These are phyloP conservation scores for Eurosta solidaginis DNA, from an alignment of 1,140 invertebrate genomes.

Conservation along the genomic window DNA sequence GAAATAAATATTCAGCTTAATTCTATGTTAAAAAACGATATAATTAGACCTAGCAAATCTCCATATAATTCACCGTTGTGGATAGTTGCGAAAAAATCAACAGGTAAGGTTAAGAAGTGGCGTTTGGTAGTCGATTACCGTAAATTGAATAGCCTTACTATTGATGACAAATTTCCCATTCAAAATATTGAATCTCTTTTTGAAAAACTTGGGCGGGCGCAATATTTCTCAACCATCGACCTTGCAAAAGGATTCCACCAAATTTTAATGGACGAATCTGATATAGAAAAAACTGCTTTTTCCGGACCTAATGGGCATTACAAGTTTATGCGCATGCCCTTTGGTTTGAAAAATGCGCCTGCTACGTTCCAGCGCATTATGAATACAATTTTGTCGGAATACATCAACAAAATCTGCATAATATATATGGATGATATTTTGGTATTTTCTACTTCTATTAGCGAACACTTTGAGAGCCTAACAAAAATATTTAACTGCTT, in stretches of 20 bases:
- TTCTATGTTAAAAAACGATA: constrained; percentile 57
- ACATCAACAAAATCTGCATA: no score
- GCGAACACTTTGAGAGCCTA: no score
- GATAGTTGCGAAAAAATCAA: constrained; percentile 56
- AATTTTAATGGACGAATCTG: constrained; percentile 36
- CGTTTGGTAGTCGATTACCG: constrained; percentile 57
- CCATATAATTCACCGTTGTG: constrained; percentile 54
- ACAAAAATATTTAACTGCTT: no score
- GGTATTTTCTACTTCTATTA: no score
- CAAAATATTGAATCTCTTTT: constrained; percentile 61
- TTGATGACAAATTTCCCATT: constrained; percentile 61
- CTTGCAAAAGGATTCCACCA: constrained; percentile 50
- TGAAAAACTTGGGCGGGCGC: constrained; percentile 46
- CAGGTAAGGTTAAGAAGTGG: constrained; percentile 55
- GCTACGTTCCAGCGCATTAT: no score
- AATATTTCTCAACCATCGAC: constrained; percentile 49
- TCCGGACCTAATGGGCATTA: no score
- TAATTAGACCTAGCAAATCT: constrained; percentile 50
- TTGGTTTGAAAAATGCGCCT: no score
- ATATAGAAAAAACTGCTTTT: no score
- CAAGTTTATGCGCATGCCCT: no score
- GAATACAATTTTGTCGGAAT: no score
- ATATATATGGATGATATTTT: no score
- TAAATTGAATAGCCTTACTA: constrained; percentile 52
- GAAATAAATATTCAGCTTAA: no score